Evolutionary conservation across 2,113 vertebrate species (phyloP).

Genomic region (Cyanoderma ruficeps): DNA sequence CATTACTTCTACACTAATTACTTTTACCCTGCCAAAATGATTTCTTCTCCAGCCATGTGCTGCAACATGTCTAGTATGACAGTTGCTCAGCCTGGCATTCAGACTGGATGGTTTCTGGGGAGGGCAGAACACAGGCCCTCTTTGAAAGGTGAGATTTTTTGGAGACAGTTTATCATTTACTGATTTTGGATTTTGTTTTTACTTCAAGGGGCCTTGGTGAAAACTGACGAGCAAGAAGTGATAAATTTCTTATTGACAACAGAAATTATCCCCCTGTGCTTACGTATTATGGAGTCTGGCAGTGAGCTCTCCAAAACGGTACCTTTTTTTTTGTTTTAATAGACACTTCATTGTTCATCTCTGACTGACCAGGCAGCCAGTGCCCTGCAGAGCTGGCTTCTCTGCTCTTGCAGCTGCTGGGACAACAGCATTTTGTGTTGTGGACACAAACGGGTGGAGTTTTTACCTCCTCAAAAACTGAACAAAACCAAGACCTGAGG

Average conservation of each 20-base stretch:
- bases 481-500: background rate
- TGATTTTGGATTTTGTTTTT: constrained; percentile 6
- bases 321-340: constrained; percentile 3
- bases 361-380: background rate
- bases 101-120: background rate
- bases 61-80: background rate
- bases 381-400: background rate
- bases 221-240: constrained; percentile 98
- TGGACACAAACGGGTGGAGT: background rate
- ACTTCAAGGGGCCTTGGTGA: constrained; percentile 90
- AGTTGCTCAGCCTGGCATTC: background rate
- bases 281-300: constrained; percentile 98
- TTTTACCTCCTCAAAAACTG: background rate
- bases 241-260: constrained; percentile 98
- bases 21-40: background rate
- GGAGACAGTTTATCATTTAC: background rate
- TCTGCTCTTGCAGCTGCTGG: background rate
- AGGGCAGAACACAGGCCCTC: background rate
- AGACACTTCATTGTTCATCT: background rate
- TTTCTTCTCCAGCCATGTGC: background rate
- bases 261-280: constrained; percentile 97
- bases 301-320: constrained; percentile 99
- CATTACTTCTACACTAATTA: background rate
- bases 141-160: background rate
- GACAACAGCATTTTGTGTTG: background rate